phyloP scores from a whole-genome alignment of 2,888 invertebrate genomes.

The Volucella inflata region DNA sequence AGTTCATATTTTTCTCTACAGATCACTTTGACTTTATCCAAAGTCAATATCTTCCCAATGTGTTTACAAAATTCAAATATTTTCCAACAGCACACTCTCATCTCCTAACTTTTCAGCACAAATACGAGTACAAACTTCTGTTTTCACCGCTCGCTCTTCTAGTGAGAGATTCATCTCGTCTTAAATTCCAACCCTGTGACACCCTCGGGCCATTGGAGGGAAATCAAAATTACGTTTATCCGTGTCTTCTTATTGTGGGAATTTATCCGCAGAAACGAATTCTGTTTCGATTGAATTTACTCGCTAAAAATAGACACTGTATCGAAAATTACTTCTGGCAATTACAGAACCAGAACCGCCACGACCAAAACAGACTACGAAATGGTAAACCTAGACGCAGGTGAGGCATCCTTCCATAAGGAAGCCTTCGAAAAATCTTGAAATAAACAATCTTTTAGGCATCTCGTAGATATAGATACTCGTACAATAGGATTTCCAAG shows the following conservation, averaged over 20 bases:
- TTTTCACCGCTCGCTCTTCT: too few species aligned
- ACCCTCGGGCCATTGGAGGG: constrained; percentile 16
- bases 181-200: not conserved
- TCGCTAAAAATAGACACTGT: constrained; percentile 12
- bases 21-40: not conserved
- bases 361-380: constrained; percentile 12
- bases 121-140: too few species aligned
- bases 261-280: constrained; percentile 3
- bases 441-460: constrained; percentile 33
- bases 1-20: not conserved
- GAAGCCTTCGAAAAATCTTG: constrained; percentile 50
- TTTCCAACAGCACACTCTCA: constrained; percentile 30
- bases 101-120: not conserved
- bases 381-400: constrained; percentile 6
- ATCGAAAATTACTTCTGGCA: constrained; percentile 56
- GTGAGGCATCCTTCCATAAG: constrained; percentile 60
- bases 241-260: constrained; percentile 51
- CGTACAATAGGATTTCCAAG: constrained; percentile 14
- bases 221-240: constrained; percentile 47
- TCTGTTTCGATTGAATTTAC: not conserved
- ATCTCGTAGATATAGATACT: constrained; percentile 49
- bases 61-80: constrained; percentile 32
- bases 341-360: constrained; percentile 28
- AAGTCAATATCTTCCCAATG: constrained; percentile 16
- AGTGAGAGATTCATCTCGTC: too few species aligned